Evolutionary conservation across 2,113 vertebrate genomes (phyloP).

Genomic region (Saccopteryx leptura): DNA sequence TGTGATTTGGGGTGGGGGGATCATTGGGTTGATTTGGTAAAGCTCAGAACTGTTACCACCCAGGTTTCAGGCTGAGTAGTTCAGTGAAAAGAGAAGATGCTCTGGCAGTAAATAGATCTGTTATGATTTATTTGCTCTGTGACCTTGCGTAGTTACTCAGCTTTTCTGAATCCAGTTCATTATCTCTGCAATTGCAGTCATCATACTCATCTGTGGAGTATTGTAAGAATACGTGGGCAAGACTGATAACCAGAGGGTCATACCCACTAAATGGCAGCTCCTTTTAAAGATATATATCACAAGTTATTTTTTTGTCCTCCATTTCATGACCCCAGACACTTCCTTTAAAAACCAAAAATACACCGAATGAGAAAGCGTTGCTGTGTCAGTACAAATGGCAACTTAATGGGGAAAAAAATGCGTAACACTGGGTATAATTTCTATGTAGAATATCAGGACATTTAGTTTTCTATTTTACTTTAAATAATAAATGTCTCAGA

Average conservation of each 20-base stretch:
- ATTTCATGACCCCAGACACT: background rate
- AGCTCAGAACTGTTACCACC: background rate
- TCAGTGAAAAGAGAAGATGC: background rate
- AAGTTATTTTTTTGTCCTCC: background rate
- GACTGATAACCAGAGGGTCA: background rate
- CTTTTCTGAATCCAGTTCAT: conserved; percentile 28
- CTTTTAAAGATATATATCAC: background rate
- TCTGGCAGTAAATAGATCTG: background rate
- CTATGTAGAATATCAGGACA: background rate
- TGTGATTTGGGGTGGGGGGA: background rate
- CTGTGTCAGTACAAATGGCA: background rate
- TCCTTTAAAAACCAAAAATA: conserved; percentile 26
- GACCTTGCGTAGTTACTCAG: background rate
- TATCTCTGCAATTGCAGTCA: background rate
- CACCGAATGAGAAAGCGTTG: background rate
- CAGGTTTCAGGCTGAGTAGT: background rate
- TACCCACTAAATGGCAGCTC: background rate
- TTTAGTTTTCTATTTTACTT: background rate
- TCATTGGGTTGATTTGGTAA: background rate
- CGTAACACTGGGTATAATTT: background rate
- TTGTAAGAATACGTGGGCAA: background rate
- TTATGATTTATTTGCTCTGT: conserved; percentile 2
- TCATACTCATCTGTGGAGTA: background rate
- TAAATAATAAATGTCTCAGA: background rate
- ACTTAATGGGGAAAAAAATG: background rate